These are phyloP conservation scores for Diloba caeruleocephala DNA, from an alignment of 2,888 invertebrate species.

Conservation along the genomic window DNA sequence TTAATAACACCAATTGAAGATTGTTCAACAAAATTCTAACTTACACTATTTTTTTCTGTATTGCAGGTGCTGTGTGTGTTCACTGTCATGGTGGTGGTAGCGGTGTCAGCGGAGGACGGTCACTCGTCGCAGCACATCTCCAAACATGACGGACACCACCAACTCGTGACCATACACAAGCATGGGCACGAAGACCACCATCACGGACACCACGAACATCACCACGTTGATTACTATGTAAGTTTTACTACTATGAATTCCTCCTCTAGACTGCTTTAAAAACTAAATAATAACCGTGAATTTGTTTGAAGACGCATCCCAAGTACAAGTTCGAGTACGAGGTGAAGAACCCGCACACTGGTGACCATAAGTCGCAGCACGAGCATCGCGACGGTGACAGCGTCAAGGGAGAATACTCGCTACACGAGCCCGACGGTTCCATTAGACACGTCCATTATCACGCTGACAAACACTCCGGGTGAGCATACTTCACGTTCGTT, in stretches of 20 bases:
- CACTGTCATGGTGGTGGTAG: conserved; percentile 36
- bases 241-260: no score
- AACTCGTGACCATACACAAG: conserved; percentile 37
- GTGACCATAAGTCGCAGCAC: conserved; percentile 84
- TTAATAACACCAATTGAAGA: no score
- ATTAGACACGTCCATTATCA: conserved; percentile 85
- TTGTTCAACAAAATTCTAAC: no score
- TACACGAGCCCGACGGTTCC: conserved; percentile 85
- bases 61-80: conserved; percentile 38
- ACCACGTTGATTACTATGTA: no score
- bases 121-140: conserved; percentile 74
- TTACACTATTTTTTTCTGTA: no score
- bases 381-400: conserved; percentile 83
- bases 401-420: conserved; percentile 69
- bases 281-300: no score
- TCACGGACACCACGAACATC: conserved; percentile 3
- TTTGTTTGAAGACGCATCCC: conserved; percentile 70
- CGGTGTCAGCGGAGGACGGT: conserved; percentile 65
- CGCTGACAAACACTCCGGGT: conserved; percentile 65
- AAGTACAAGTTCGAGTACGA: conserved; percentile 87
- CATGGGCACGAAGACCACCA: conserved; percentile 23
- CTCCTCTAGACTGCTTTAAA: no score
- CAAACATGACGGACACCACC: conserved; percentile 51
- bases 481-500: no score
- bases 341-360: conserved; percentile 86